Percentiles rank a stretch among this genome's conserved stretches.
Evolutionary conservation across 1,140 invertebrate species (phyloP).

Genomic region (Drosophila pachea): DNA sequence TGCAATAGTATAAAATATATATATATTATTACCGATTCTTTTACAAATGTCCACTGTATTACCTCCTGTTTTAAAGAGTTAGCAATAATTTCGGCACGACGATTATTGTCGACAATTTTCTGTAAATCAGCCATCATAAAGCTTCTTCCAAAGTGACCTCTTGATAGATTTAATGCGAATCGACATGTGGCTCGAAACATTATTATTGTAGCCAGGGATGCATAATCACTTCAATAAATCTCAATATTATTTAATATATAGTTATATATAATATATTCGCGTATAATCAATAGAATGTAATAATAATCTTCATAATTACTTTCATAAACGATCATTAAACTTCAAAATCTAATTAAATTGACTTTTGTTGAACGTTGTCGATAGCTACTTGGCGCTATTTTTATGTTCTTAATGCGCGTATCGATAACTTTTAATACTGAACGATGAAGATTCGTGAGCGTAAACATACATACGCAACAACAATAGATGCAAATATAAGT

Average conservation of each 20-base stretch:
- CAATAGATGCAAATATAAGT: slow-evolving; percentile 29
- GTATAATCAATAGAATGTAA: not conserved
- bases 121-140: slow-evolving; percentile 54
- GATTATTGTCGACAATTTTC: slow-evolving; percentile 65
- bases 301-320: not conserved
- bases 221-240: slow-evolving; percentile 1
- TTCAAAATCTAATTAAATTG: not conserved
- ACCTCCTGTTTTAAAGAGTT: slow-evolving; percentile 59
- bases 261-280: not conserved
- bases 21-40: not conserved
- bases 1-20: slow-evolving; percentile 36
- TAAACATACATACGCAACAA: slow-evolving; percentile 39
- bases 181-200: slow-evolving; percentile 60
- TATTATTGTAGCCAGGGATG: slow-evolving; percentile 5
- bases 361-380: not conserved
- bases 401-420: not conserved
- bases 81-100: slow-evolving; percentile 48
- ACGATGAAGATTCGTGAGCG: slow-evolving; percentile 10
- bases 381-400: not conserved
- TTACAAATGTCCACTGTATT: not conserved
- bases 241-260: not conserved
- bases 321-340: not conserved
- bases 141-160: slow-evolving; percentile 4
- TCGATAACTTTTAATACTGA: slow-evolving; percentile 12
- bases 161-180: slow-evolving; percentile 28